Conservation (phyloP, 2,888 invertebrate species). For the Erannis defoliaria region DNA sequence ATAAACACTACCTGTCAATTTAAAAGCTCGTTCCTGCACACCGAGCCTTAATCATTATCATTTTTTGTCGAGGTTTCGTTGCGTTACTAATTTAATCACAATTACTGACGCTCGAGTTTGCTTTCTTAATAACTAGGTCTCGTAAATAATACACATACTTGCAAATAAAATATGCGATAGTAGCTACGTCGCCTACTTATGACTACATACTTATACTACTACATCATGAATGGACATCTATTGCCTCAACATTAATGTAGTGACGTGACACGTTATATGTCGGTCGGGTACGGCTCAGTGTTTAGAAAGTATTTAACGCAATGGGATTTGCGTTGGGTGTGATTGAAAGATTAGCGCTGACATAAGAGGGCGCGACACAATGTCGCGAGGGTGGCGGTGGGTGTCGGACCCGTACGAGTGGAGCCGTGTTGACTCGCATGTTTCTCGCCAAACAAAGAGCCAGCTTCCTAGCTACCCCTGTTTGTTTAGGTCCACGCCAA, state of each 20-base stretch:
- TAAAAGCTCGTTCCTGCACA: slow-evolving; percentile 54
- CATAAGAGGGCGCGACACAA: slow-evolving; percentile 52
- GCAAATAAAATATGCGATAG: neutral
- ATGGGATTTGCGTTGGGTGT: slow-evolving; percentile 46
- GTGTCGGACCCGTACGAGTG: slow-evolving; percentile 51
- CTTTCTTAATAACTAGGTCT: slow-evolving; percentile 26
- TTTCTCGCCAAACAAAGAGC: slow-evolving; percentile 83
- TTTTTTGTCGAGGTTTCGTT: slow-evolving; percentile 35
- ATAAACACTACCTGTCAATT: slow-evolving; percentile 68
- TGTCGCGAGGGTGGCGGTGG: slow-evolving; percentile 51
- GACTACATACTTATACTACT: no score
- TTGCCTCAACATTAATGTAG: slow-evolving; percentile 25
- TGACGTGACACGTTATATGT: slow-evolving; percentile 27
- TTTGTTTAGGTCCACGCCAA: slow-evolving; percentile 84
- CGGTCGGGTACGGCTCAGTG: slow-evolving; percentile 10
- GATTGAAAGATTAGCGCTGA: slow-evolving; percentile 70
- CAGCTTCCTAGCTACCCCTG: slow-evolving; percentile 86
- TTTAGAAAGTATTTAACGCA: slow-evolving; percentile 34
- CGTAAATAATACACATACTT: slow-evolving; percentile 23
- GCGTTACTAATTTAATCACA: slow-evolving; percentile 31
- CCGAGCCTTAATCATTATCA: slow-evolving; percentile 28
- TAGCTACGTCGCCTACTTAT: slow-evolving; percentile 22
- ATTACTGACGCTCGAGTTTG: slow-evolving; percentile 23
- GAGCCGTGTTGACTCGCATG: slow-evolving; percentile 79
- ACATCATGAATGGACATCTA: slow-evolving; percentile 21